Percentiles rank a stretch among this genome's conserved stretches.
Evolutionary conservation across 2,797 vertebrate species (phyloP).

Genomic region (Bovichtus variegatus): DNA sequence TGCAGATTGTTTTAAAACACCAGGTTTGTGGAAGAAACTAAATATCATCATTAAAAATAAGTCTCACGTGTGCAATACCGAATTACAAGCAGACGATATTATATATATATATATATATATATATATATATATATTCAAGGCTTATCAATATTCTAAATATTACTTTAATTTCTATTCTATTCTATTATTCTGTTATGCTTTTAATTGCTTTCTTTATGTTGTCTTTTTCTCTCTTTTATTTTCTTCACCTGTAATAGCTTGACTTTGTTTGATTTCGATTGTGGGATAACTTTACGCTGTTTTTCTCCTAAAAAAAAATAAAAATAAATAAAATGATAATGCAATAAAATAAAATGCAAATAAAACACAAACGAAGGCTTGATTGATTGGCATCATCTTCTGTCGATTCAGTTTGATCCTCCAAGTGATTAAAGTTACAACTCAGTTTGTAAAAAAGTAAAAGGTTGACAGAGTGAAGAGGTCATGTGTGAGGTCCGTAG

Average conservation of each 20-base stretch:
- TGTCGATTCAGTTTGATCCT: neutral
- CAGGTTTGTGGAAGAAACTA: neutral
- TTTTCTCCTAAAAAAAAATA: no score
- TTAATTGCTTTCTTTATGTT: neutral
- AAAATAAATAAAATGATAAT: no score
- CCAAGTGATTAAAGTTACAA: neutral
- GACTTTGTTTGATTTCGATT: neutral
- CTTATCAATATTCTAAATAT: neutral
- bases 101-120: no score
- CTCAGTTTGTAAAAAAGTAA: neutral
- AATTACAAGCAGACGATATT: neutral
- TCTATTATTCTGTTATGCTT: neutral
- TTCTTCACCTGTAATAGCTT: neutral
- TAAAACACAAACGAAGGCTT: neutral
- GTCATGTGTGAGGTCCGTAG: neutral
- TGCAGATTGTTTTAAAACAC: constrained; percentile 16
- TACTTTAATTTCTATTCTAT: neutral
- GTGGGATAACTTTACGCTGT: neutral
- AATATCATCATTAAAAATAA: neutral
- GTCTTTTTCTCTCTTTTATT: neutral
- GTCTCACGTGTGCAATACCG: neutral
- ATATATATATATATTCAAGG: neutral
- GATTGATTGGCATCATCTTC: neutral
- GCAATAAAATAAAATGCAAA: no score
- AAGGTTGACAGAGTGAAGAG: no score